Conservation (phyloP, 2,797 vertebrate species). For the Hyperoplus immaculatus region DNA sequence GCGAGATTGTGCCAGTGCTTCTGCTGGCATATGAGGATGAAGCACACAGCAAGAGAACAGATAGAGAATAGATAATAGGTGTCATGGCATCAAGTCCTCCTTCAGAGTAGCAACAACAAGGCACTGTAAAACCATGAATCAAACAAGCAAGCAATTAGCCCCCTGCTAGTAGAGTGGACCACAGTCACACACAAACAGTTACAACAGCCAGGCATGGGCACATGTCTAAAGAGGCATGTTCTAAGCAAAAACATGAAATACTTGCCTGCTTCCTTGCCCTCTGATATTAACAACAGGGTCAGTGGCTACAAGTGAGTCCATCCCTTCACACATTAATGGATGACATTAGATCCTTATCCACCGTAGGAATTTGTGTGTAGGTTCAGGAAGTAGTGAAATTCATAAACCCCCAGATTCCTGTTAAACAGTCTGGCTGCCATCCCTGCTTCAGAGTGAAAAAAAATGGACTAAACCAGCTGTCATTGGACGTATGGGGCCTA, state of each 20-base stretch:
- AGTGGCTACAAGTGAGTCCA: neutral
- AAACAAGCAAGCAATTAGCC: constrained; percentile 70
- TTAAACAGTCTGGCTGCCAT: neutral
- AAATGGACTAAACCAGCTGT: neutral
- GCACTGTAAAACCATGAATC: constrained; percentile 43
- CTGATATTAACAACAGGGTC: constrained; percentile 1
- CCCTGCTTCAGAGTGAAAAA: neutral
- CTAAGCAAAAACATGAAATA: constrained; percentile 6
- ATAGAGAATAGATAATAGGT: constrained; percentile 68
- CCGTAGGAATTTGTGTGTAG: neutral
- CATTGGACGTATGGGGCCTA: neutral
- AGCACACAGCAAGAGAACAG: constrained; percentile 49
- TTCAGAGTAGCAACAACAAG: constrained; percentile 56
- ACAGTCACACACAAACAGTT: constrained; percentile 37
- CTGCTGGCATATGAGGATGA: constrained; percentile 50
- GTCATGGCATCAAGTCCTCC: constrained; percentile 67
- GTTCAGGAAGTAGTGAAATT: neutral
- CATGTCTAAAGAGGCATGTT: constrained; percentile 8
- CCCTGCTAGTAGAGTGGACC: constrained; percentile 66
- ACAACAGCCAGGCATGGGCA: constrained; percentile 15
- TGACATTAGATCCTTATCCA: neutral
- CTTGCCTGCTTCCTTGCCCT: neutral
- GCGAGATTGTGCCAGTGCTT: constrained; percentile 39
- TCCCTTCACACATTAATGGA: neutral
- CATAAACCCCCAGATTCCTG: neutral